Conservation (phyloP, 1,140 invertebrate genomes). For the Drosophila quadrilineata region DNA sequence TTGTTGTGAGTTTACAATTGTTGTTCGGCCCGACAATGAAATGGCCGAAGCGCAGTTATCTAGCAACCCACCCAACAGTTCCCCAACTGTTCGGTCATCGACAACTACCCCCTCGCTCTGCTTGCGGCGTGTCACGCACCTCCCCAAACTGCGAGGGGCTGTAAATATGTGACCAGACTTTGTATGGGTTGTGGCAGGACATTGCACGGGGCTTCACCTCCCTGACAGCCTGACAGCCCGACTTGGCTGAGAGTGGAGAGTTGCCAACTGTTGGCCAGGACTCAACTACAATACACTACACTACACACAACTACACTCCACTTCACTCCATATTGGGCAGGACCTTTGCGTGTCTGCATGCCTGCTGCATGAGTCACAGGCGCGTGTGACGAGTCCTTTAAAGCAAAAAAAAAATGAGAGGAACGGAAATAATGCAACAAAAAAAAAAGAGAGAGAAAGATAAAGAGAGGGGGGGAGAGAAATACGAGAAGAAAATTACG, state of each 20-base stretch:
- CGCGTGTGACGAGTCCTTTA: slow-evolving; percentile 59
- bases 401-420: slow-evolving; percentile 14
- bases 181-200: slow-evolving; percentile 60
- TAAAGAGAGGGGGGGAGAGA: background rate
- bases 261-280: too few relatives aligned
- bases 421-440: slow-evolving; percentile 9
- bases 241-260: too few relatives aligned
- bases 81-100: background rate
- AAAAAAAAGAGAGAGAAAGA: background rate
- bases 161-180: slow-evolving; percentile 41
- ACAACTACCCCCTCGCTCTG: background rate
- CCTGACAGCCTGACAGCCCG: background rate
- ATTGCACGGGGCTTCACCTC: slow-evolving; percentile 2
- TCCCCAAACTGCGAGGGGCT: slow-evolving; percentile 1
- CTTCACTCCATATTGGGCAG: too few relatives aligned
- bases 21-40: slow-evolving; percentile 61
- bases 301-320: too few relatives aligned
- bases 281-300: too few relatives aligned
- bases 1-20: slow-evolving; percentile 21
- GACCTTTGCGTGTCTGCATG: background rate
- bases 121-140: background rate
- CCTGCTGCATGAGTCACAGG: slow-evolving; percentile 54
- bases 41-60: slow-evolving; percentile 46
- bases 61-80: background rate
- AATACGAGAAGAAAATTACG: background rate